phyloP scores from a whole-genome alignment of 2,888 invertebrate species.

The Chirona hameri region DNA sequence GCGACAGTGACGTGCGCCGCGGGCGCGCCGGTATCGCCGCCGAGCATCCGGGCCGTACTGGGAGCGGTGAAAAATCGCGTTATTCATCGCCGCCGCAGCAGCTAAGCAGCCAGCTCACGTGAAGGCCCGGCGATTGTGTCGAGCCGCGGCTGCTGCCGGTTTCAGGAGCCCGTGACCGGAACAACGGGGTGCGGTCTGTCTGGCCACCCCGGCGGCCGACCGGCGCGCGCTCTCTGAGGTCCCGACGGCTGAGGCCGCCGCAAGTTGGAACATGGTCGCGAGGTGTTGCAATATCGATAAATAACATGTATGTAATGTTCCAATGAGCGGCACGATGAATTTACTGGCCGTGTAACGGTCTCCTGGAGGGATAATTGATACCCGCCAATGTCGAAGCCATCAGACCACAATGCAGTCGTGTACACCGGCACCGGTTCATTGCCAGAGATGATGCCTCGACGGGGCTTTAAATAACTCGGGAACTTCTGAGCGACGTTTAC shows the following conservation, averaged over 20 bases:
- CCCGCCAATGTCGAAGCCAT: neutral
- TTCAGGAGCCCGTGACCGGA: too few relatives aligned
- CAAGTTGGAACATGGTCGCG: neutral
- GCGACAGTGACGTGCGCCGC: too few relatives aligned
- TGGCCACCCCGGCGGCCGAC: too few relatives aligned
- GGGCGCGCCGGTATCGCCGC: too few relatives aligned
- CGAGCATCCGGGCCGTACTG: neutral
- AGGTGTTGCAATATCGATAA: conserved; percentile 24
- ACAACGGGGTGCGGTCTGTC: too few relatives aligned
- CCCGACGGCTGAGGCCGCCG: too few relatives aligned
- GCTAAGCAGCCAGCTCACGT: too few relatives aligned
- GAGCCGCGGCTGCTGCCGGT: too few relatives aligned
- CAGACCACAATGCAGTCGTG: neutral
- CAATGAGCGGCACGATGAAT: neutral
- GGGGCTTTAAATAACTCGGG: neutral
- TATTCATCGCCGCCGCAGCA: neutral
- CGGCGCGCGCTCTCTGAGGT: too few relatives aligned
- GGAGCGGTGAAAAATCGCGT: neutral
- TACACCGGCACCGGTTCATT: neutral
- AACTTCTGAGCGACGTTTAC: conserved; percentile 6
- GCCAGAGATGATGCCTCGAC: neutral
- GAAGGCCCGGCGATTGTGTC: too few relatives aligned
- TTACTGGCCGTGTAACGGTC: neutral
- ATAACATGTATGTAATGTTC: neutral
- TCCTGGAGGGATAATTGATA: neutral